Evolutionary conservation across 2,797 vertebrate genomes (phyloP), one percentile per base, ranked within the genome.

Genomic region (Muscicapa striata): DNA sequence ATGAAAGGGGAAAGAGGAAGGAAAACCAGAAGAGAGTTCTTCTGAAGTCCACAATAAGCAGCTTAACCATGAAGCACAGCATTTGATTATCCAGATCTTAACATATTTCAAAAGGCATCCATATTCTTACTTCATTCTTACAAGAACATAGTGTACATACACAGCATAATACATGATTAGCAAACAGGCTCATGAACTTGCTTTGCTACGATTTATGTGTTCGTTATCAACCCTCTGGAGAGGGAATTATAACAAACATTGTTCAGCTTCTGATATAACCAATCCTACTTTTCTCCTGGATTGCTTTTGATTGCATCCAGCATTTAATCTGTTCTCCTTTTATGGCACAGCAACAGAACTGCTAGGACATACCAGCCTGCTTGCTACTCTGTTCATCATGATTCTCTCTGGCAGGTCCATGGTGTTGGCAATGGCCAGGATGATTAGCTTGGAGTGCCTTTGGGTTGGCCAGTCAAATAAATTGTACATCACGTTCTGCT

Each of bases 351-450:
- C 55, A 93, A 74, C 30, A 87, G 57, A 95, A n/a, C 41, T 69
- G 59, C 34, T 32, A 58, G 46, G 51, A 97, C 97, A 73, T 97
- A 99, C 99, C 98, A 99, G 97, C 74, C 99, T 98, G 97, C 99
- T 99, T 15, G 99, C 98, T 64, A 99, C 99, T 20, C 99, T 97
- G 97, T 99, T 99, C 97, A 99, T 99, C 99, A 99, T 98, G 94
- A 99, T 98, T 94, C 99, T 98, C 97, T 99, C 99, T 1, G 99
- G 99, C 83, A 99, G 98, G 97, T 99, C 99, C 99, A 99, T 99
- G 64, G 99, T 99, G 98, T 99, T 99, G 68, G 99, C 99, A 64
- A 99, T 99, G 74, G 99, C 98, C 94, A 99, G 97, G 41, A 99
- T 99, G 88, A 99, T 98, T 87, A 99, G 97, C 77, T 95, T 98